Evolutionary conservation across 1,140 invertebrate species (phyloP), one percentile per base, ranked within the genome.

Genomic region (Pissodes strobi): DNA sequence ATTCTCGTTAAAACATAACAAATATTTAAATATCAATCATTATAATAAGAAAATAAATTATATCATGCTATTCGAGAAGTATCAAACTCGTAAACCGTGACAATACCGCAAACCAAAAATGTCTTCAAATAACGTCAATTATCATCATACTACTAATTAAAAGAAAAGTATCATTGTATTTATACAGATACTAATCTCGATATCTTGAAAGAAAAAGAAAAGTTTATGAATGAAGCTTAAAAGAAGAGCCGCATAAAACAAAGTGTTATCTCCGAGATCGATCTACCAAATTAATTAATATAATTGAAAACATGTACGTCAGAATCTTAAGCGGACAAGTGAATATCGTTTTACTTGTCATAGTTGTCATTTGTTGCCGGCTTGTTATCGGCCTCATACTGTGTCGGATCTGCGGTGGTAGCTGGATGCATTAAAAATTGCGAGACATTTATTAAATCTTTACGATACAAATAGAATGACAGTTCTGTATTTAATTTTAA

Each of bases 261-360:
- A 56, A 55, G 43, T 30, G 17, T 19, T 68, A 64, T 69, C 60
- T 68, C 5, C 13, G 41, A 61, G 49, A 61, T 63, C 27, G 56
- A 65, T 68, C 66, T 64, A 10, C 25, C 43, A 64, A 67, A 67
- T 68, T 70, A 70, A 70, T 70, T 70, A 66, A 63, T 68, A 63
- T 70, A 68, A 70, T 70, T 70, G 69, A 70, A 70, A 70, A 65
- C 69, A 70, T 62, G 46, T 53, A 61, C 60, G 46, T 67, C 63
- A 66, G 37, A 61, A 51, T 43, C 57, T 38, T 52, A 34, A 30
- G 30, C 55, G 58, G 55, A 58, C 65, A 67, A 67, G 38, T 57
- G 55, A 57, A 70, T 68, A 63, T 65, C 55, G 62, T 66, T 66
- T 62, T 51, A 65, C 48, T 56, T 65, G 59, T 69, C 60, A 61